Evolutionary conservation across 2,797 vertebrate species (phyloP), one percentile per base, ranked within the genome.

Genomic region (Ambastaia sidthimunki): DNA sequence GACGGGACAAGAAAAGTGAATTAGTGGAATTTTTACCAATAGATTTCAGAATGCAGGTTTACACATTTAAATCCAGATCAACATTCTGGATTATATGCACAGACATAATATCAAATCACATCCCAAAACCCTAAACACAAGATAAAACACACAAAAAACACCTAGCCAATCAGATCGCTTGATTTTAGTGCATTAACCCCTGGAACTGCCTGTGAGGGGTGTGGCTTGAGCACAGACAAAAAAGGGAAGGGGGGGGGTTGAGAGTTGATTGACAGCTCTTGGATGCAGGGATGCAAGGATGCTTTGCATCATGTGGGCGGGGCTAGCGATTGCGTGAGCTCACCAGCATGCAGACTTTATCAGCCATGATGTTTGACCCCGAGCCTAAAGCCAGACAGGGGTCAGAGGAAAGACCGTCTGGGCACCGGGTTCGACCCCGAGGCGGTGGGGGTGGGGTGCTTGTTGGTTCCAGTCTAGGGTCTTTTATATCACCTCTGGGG

Each of bases 401-500:
- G 91, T 92, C 92, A 94, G 80, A 86, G 90, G 90, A 83, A 87
- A 89, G 89, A 88, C 92, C 91, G 94, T 95, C 94, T 94, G 93
- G 92, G 90, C 88, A 91, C 92, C 83, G 87, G 82, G 85, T 78
- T 83, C 90, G 91, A 93, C 92, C 91, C 88, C 73, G 77, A 80
- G 82, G 55, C 89, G 89, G 85, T 86, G 90, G 89, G 88, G 89
- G 80, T 76, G 85, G 87, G 69, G 68, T 52, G 54, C 68, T 68
- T 66, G 60, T 72, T 82, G 74, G 83, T 86, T 85, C 81, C 80
- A 86, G 88, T 85, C 82, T 84, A 84, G 87, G 82, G 81, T 88
- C 89, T 92, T 93, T 92, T 92, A 94, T 93, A 91, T 93, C 90
- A 93, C 92, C 93, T 93, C 86, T 89, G 92, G 76, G 94, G 93